Base-by-base conservation (phyloP, 2,888 invertebrate species). In the Bruchidius siliquastri region DNA sequence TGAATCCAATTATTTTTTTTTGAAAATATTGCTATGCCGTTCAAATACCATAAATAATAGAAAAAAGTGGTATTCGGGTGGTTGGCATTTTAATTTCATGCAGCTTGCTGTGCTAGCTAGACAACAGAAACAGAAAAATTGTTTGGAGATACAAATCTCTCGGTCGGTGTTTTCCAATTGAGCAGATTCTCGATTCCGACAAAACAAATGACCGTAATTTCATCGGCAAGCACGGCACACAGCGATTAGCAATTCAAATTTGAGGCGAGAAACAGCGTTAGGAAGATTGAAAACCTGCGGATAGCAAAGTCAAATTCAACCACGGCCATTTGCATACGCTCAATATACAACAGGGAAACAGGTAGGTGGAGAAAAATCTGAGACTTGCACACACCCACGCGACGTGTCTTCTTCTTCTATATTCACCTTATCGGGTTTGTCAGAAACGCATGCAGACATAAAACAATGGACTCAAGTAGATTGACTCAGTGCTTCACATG, bases 281-380 rank as follows among this genome's bases (percentile, higher is more conserved):
- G 49, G 49, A 49, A 49, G 49, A 49, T 49, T 49, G 49, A 49
- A 49, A 49, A 49, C 49, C 49, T 49, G 49, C 49, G 18, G 49
- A 49, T 49, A 49, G 49, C 49, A 49, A 49, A 49, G 6, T 49
- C 49, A 68, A 68, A 68, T 13, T 68, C 22, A 68, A 10, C 68
- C 10, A 8, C 67, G 70, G 68, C n/a, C 69, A 74, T 74, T 74
- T 72, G 72, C 74, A 74, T 74, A 74, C 67, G 13, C 70, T 74
- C 72, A 72, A 74, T 74, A 74, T 70, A 74, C 70, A 71, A 70
- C 71, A 69, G 26, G 67, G 74, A 71, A 72, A 70, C 68, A 68
- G 22, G 74, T 74, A 74, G 74, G 74, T 74, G 74, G 71, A 70
- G 67, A 72, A 74, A 73, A 74, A 74, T 71, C 67, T 71, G 67